These are phyloP conservation scores for Anguilla obscura DNA, from an alignment of 2,797 vertebrate genomes.

Conservation along the genomic window DNA sequence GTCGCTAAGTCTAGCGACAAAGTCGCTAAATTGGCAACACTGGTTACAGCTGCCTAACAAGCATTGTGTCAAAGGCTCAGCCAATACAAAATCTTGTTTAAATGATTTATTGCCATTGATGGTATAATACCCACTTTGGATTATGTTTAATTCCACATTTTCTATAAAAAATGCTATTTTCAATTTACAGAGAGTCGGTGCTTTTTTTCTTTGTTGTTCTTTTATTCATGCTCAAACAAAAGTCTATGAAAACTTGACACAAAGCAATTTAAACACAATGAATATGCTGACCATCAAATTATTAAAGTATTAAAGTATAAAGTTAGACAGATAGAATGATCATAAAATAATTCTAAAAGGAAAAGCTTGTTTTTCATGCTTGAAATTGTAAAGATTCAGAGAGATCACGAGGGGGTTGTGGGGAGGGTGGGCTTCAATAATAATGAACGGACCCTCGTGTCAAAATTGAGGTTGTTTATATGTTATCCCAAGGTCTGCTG, in stretches of 20 bases:
- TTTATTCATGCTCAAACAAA: neutral
- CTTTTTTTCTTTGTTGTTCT: too few relatives aligned
- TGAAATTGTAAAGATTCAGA: neutral
- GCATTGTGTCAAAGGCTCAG: neutral
- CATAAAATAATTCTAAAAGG: neutral
- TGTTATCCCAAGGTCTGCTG: neutral
- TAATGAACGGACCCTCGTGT: neutral
- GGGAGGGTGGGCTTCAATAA: too few relatives aligned
- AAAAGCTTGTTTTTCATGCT: neutral
- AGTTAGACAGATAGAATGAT: neutral
- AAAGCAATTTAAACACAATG: neutral
- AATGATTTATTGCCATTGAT: too few relatives aligned
- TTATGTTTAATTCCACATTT: too few relatives aligned
- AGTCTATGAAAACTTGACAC: neutral
- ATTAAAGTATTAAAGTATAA: neutral
- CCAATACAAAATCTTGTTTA: neutral
- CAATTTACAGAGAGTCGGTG: neutral
- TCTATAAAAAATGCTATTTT: neutral
- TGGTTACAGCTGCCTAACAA: neutral
- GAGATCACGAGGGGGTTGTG: neutral
- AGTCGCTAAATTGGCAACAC: too few relatives aligned
- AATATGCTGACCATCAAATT: neutral
- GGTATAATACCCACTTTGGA: too few relatives aligned
- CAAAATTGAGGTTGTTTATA: conserved; percentile 5
- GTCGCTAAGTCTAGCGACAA: too few relatives aligned